A percentile compares a stretch with the other conserved stretches of the same genome.
Evolutionary conservation across 2,797 vertebrate genomes (phyloP).

Genomic region (Sciurus carolinensis): DNA sequence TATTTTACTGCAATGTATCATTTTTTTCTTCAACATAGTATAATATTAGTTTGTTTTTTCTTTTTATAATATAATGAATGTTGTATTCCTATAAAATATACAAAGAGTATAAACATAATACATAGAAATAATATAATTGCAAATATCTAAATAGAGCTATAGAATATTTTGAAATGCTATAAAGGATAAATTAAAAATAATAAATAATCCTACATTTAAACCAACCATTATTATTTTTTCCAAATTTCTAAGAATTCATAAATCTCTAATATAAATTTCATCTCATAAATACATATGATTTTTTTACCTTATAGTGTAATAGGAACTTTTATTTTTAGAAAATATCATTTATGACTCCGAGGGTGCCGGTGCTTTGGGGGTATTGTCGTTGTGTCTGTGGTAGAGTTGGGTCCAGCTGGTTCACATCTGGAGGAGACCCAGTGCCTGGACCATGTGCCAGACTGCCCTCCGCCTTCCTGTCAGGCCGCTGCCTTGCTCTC

Average conservation of each 20-base stretch:
- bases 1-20: neutral
- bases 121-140: neutral
- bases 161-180: neutral
- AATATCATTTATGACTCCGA: neutral
- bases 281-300: neutral
- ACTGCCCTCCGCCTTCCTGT: too few relatives aligned
- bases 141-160: neutral
- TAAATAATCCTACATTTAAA: neutral
- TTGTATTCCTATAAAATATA: neutral
- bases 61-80: constrained; percentile 31
- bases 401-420: too few relatives aligned
- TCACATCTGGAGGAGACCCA: too few relatives aligned
- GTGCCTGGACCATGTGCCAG: too few relatives aligned
- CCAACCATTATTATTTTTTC: neutral
- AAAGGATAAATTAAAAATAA: neutral
- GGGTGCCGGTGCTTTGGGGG: too few relatives aligned
- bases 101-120: neutral
- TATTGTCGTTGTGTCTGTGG: too few relatives aligned
- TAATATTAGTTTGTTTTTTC: neutral
- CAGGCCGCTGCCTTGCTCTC: too few relatives aligned
- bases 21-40: neutral
- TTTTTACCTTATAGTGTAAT: neutral
- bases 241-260: neutral
- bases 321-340: neutral
- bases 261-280: neutral